Conservation (phyloP, 1,140 invertebrate species). For the Pseudomyrmex gracilis region DNA sequence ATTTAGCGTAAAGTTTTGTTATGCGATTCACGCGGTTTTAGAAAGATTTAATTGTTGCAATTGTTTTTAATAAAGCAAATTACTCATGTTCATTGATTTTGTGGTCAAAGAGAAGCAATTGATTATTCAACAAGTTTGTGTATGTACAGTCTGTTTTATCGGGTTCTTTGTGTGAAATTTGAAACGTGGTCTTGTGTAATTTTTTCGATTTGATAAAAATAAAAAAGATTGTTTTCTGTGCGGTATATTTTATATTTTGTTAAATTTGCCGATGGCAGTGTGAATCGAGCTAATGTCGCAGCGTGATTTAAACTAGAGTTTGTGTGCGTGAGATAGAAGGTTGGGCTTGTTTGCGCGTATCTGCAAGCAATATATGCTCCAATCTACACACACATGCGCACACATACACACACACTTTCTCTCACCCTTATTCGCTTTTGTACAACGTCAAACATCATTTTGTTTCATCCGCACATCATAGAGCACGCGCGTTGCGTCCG, state of each 20-base stretch:
- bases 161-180: neutral
- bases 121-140: neutral
- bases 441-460: constrained; percentile 9
- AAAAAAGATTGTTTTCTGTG: neutral
- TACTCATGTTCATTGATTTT: neutral
- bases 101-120: constrained; percentile 34
- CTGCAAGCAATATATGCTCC: neutral
- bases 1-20: no score
- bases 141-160: neutral
- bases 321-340: neutral
- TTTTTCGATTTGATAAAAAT: neutral
- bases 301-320: neutral
- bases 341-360: neutral
- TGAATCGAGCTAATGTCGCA: neutral
- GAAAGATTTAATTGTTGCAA: no score
- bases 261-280: no score
- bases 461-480: neutral
- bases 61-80: neutral
- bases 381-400: neutral
- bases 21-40: neutral
- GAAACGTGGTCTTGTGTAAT: neutral
- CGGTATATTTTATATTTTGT: neutral
- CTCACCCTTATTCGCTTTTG: constrained; percentile 10
- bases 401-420: no score
- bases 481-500: no score